Evolutionary conservation across 2,797 vertebrate genomes (phyloP), one percentile per base, ranked within the genome.

Genomic region (Coregonus sp.): DNA sequence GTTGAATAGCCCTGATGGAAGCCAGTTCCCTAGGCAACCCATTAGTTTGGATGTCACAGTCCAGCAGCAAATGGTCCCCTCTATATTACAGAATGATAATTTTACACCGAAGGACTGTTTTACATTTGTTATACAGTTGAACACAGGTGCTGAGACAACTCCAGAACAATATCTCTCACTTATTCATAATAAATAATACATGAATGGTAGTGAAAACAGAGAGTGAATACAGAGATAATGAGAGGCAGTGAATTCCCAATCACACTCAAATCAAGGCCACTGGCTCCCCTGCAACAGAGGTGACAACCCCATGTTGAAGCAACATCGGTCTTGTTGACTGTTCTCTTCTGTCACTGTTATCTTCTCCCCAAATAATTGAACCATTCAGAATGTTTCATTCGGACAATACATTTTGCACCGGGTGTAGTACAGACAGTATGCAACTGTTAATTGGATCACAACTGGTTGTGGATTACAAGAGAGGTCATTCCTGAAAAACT

Each of bases 21-120:
- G 74, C 67, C 79, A 6, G 84, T 86, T 89, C 63, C 89, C 88
- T 83, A 85, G 83, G 88, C 78, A 85, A 90, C 89, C 81, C 74
- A 78, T 88, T 87, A 86, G 82, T 82, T 76, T 35, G 78, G 81
- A 80, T 72, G 74, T 76, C 82, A 78, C 72, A 20, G 78, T 82
- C 78, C 63, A 76, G 11, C 63, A 66, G 12, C 63, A 1, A 4
- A 70, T 69, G 74, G 33, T 78, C 78, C 35, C 51, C 18, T 54
- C 65, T 77, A 56, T 6, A 12, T 76, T 61, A 71, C 72, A 70
- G 79, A 78, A 76, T 75, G 76, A 65, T 82, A 73, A 81, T 78
- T 75, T 80, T 18, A 79, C 61, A 74, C 78, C 66, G 33, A 70
- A 80, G 82, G 75, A 77, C 73, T 65, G 81, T 89, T 6, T 77